phyloP scores from a whole-genome alignment of 2,113 vertebrate species.

The Aplodontia rufa region DNA sequence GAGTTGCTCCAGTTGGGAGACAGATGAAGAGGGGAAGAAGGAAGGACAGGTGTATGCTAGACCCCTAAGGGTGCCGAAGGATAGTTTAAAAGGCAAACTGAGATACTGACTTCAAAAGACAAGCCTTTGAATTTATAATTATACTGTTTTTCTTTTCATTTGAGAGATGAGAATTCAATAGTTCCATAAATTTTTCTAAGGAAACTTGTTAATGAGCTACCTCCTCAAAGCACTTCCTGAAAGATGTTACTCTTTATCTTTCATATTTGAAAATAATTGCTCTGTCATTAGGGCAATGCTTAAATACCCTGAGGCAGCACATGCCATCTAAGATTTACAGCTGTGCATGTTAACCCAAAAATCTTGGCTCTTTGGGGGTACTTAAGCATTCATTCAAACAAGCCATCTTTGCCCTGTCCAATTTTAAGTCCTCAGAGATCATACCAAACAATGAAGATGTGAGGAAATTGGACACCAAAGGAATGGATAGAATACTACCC shows the following conservation, averaged over 20 bases:
- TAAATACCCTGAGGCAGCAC: background rate
- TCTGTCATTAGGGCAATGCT: background rate
- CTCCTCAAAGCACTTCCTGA: background rate
- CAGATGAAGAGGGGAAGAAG: background rate
- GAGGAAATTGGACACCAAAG: background rate
- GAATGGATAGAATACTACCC: background rate
- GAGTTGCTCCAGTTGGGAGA: background rate
- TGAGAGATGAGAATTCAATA: background rate
- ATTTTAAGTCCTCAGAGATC: background rate
- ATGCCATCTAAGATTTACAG: background rate
- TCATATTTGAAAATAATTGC: background rate
- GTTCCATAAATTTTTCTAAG: background rate
- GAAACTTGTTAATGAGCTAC: conserved; percentile 36
- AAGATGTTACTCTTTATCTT: background rate
- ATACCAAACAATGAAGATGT: background rate
- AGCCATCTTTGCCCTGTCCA: background rate
- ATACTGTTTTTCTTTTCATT: background rate
- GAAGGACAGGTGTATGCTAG: background rate
- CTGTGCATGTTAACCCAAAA: background rate
- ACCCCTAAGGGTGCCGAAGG: background rate
- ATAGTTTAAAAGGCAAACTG: background rate
- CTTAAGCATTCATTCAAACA: background rate
- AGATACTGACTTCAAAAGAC: background rate
- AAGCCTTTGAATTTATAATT: conserved; percentile 40
- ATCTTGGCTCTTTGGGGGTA: background rate